phyloP scores from a whole-genome alignment of 2,113 vertebrate genomes.

The Dasypus novemcinctus region DNA sequence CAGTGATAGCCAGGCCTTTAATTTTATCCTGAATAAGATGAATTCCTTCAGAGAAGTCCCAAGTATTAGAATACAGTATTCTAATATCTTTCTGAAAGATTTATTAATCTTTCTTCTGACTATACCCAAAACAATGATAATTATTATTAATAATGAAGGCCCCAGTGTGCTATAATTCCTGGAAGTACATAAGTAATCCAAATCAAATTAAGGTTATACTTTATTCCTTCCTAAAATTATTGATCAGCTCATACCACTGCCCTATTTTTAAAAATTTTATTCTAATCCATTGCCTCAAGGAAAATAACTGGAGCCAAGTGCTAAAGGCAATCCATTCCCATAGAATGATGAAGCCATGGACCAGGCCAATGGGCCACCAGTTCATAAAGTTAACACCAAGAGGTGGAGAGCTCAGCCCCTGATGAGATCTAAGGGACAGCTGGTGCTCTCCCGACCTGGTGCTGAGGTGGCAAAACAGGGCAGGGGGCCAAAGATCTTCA shows the following conservation, averaged over 20 bases:
- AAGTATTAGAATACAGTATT: not conserved
- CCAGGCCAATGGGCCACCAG: not conserved
- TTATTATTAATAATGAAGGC: not conserved
- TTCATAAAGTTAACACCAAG: not conserved
- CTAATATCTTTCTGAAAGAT: not conserved
- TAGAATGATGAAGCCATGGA: not conserved
- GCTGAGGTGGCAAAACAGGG: not conserved
- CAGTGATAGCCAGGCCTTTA: not conserved
- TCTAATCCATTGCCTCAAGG: not conserved
- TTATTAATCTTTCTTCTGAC: not conserved
- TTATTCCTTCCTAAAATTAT: not conserved
- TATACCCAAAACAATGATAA: not conserved
- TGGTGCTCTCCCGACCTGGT: not conserved
- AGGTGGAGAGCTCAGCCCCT: not conserved
- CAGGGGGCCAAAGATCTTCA: not conserved
- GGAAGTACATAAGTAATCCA: conserved; percentile 12
- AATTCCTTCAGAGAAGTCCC: not conserved
- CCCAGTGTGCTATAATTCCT: not conserved
- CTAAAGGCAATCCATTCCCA: not conserved
- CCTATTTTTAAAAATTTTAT: not conserved
- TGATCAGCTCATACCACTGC: not conserved
- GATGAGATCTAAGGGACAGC: not conserved
- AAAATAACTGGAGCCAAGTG: not conserved
- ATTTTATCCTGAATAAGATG: not conserved
- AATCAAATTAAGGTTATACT: not conserved